These are phyloP conservation scores for Pica pica DNA, from an alignment of 2,113 vertebrate species.

Conservation along the genomic window DNA sequence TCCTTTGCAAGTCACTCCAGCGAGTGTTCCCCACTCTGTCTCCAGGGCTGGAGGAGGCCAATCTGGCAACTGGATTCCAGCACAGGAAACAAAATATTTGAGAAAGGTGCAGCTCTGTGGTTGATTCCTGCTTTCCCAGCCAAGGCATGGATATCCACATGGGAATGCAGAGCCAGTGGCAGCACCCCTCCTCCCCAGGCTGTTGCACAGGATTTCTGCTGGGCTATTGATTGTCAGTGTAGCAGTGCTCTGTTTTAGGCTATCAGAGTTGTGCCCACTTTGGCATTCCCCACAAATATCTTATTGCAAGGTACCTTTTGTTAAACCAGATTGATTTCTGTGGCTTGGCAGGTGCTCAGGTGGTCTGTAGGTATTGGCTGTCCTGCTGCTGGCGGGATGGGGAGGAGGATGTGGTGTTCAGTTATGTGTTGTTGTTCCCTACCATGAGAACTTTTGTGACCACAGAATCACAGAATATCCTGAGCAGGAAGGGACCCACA, in stretches of 20 bases:
- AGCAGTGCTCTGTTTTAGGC: neutral
- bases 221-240: neutral
- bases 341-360: neutral
- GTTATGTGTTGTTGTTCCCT: accelerated
- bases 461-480: neutral
- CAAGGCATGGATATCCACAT: accelerated
- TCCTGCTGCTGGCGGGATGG: neutral
- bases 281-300: neutral
- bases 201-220: neutral
- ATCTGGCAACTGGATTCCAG: neutral
- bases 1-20: neutral
- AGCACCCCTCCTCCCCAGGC: neutral
- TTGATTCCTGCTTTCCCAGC: neutral
- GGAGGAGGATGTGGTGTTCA: accelerated
- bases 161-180: neutral
- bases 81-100: neutral
- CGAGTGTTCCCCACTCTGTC: neutral
- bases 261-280: neutral
- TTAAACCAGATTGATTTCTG: neutral
- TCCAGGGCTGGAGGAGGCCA: neutral
- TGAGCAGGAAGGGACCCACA: neutral
- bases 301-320: neutral
- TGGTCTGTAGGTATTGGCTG: neutral
- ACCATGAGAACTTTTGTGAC: neutral
- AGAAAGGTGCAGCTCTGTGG: neutral